These are phyloP conservation scores for Denticeps clupeoides DNA, from an alignment of 2,797 vertebrate genomes.

Conservation along the genomic window DNA sequence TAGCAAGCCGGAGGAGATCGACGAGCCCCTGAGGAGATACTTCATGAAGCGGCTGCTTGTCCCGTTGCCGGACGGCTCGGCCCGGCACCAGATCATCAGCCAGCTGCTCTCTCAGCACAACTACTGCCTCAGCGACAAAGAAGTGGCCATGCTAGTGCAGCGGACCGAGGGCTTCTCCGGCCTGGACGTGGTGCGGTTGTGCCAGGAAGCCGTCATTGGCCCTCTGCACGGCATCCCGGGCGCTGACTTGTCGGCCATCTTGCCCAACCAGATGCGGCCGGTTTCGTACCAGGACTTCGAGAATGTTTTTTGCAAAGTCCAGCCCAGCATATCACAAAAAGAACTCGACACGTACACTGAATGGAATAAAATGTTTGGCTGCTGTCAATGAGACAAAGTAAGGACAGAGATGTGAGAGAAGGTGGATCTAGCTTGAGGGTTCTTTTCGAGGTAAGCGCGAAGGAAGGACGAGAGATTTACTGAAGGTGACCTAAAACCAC, in stretches of 20 bases:
- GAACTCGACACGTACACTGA: slow-evolving; percentile 96
- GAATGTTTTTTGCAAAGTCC: slow-evolving; percentile 98
- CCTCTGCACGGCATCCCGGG: slow-evolving; percentile 84
- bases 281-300: slow-evolving; percentile 98
- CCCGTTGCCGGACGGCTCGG: slow-evolving; percentile 88
- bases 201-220: slow-evolving; percentile 89
- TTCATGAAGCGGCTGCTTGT: slow-evolving; percentile 96
- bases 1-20: slow-evolving; percentile 96
- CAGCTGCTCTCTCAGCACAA: slow-evolving; percentile 98
- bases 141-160: slow-evolving; percentile 93
- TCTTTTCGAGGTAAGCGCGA: too few relatives aligned
- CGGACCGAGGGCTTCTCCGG: slow-evolving; percentile 97
- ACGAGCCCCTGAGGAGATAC: slow-evolving; percentile 92
- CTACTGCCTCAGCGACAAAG: slow-evolving; percentile 98
- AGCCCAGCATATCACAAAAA: slow-evolving; percentile 98
- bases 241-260: slow-evolving; percentile 84
- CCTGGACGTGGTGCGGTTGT: slow-evolving; percentile 88
- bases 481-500: slow-evolving; percentile 55
- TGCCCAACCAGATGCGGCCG: slow-evolving; percentile 89
- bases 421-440: too few relatives aligned
- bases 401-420: too few relatives aligned
- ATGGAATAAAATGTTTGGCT: slow-evolving; percentile 99
- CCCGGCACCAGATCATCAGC: slow-evolving; percentile 98
- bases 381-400: slow-evolving; percentile 89
- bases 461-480: slow-evolving; percentile 58